Evolutionary conservation across 2,888 invertebrate species (phyloP).

Genomic region (Luffia ferchaultella): DNA sequence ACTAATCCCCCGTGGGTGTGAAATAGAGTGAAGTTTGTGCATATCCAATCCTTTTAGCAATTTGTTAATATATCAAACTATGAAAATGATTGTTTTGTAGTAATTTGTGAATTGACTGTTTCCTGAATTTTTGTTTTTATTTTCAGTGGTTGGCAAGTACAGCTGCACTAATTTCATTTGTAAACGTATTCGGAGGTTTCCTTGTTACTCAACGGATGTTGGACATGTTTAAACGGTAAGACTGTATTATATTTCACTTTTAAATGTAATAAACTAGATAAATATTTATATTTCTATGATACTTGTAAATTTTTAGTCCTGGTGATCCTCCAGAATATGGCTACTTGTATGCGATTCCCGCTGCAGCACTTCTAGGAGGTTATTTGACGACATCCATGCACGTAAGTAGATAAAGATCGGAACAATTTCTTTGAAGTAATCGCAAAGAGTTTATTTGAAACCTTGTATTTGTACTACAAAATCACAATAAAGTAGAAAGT

Average conservation of each 20-base stretch:
- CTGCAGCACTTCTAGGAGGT: constrained; percentile 73
- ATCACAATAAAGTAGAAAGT: too few species aligned
- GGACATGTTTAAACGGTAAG: constrained; percentile 86
- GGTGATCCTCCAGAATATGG: constrained; percentile 88
- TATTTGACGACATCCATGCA: constrained; percentile 70
- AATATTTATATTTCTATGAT: not conserved
- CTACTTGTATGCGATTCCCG: constrained; percentile 80
- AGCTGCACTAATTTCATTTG: constrained; percentile 87
- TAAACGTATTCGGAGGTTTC: constrained; percentile 92
- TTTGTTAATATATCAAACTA: too few species aligned
- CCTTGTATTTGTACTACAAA: too few species aligned
- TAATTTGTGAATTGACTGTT: too few species aligned
- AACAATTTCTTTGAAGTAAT: too few species aligned
- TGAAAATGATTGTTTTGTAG: too few species aligned
- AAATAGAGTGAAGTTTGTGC: too few species aligned
- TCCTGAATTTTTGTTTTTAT: constrained; percentile 9
- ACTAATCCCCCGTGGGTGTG: too few species aligned
- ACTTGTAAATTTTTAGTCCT: constrained; percentile 48
- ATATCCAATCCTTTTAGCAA: too few species aligned
- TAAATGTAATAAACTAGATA: not conserved
- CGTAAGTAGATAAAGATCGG: constrained; percentile 33
- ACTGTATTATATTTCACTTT: not conserved
- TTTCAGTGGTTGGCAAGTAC: constrained; percentile 76
- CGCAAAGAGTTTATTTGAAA: too few species aligned
- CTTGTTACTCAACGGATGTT: constrained; percentile 90